These are phyloP conservation scores for Lutraria lutraria DNA, from an alignment of 2,888 invertebrate genomes.

Conservation along the genomic window DNA sequence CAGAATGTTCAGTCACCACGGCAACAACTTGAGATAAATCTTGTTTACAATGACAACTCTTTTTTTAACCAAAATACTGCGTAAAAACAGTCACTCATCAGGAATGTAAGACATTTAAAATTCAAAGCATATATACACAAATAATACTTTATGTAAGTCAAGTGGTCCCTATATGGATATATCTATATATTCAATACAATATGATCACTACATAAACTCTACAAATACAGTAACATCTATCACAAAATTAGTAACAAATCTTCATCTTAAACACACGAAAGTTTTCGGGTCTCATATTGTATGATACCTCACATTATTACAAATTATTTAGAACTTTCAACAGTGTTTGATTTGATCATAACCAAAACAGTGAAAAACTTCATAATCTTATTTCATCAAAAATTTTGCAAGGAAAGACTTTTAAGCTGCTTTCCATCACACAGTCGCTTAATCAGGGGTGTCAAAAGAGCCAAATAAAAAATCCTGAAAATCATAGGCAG, in stretches of 20 bases:
- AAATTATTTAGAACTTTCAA: neutral
- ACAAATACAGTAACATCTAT: constrained; percentile 21
- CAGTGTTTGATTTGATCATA: neutral
- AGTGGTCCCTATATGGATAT: neutral
- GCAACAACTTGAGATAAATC: neutral
- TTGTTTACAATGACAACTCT: neutral
- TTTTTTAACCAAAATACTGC: neutral
- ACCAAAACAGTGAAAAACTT: no score
- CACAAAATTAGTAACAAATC: constrained; percentile 23
- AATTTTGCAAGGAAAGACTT: no score
- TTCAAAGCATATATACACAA: neutral
- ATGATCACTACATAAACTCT: constrained; percentile 17
- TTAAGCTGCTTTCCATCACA: no score
- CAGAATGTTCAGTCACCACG: no score
- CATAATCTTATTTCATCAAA: no score
- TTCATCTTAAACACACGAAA: neutral
- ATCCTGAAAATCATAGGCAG: no score
- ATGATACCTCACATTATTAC: neutral
- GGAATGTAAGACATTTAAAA: constrained; percentile 11
- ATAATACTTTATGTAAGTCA: constrained; percentile 28
- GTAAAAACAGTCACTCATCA: neutral
- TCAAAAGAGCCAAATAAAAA: no score
- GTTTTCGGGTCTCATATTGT: constrained; percentile 13
- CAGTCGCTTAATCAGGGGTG: no score
- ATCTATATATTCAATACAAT: constrained; percentile 15